Evolutionary conservation across 2,888 invertebrate genomes (phyloP), one percentile per base, ranked within the genome.

Genomic region (Chorisops tibialis): DNA sequence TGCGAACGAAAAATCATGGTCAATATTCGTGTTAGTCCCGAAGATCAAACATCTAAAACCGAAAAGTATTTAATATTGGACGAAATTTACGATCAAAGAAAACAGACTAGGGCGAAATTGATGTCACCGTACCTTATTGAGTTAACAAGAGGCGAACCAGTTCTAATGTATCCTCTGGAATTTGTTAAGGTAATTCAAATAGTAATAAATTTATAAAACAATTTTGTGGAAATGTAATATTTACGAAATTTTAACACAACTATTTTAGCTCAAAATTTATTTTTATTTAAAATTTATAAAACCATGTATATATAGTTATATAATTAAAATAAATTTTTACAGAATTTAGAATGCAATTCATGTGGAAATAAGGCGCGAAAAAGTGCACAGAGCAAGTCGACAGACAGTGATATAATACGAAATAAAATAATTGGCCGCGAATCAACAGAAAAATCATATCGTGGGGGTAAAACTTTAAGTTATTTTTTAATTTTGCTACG

Each of bases 121-220:
- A 67, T 72, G 69, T 68, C 70, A 16, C 71, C 72, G 12, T 72
- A 72, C 63, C 62, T 72, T 58, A 71, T 72, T 58, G 69, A 72
- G 62, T 66, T 72, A 43, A 68, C 67, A 19, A 67, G 69, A 21
- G 70, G 69, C 0, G 70, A 72, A 45, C 71, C 72, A 9, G 63
- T 72, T 37, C 56, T 72, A 56, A 71, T 72, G 71, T 72, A 71
- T 66, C 71, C 72, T 5, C 50, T 72, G 56, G 63, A 71, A 49
- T 70, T 71, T 67, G 19, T 67, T 11, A 69, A 71, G 67, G 72
- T 70, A 63, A 66, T 11, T 5, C 6, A 41, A 16, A 2, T 41
- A n/a, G n/a, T n/a, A n/a, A n/a, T n/a, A n/a, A n/a, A n/a, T n/a
- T n/a, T n/a, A n/a, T n/a, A n/a, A n/a, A n/a, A n/a, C n/a, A n/a